Evolutionary conservation across 2,797 vertebrate species (phyloP).

Genomic region (Catharus ustulatus): DNA sequence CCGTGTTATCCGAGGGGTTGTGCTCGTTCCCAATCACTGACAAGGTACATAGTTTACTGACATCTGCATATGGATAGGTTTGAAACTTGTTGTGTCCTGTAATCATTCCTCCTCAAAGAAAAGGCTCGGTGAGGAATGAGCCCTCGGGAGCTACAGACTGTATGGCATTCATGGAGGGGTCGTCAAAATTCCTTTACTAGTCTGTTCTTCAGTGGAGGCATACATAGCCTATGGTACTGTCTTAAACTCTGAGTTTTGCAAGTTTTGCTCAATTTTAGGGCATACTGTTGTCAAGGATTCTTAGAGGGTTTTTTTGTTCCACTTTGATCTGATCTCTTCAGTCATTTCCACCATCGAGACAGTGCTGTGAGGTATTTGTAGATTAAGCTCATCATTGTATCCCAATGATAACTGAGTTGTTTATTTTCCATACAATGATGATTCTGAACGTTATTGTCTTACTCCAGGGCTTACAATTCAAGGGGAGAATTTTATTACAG

Average conservation of each 20-base stretch:
- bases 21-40: not conserved
- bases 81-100: conserved; percentile 34
- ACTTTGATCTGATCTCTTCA: not conserved
- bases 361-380: not conserved
- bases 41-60: not conserved
- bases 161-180: not conserved
- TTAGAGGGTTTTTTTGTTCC: not conserved
- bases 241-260: not conserved
- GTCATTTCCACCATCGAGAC: not conserved
- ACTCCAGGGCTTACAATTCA: not conserved
- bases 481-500: not conserved
- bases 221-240: not conserved
- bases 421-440: not conserved
- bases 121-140: conserved; percentile 11
- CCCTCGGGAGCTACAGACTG: not conserved
- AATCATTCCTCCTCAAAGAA: not conserved
- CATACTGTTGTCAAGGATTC: not conserved
- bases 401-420: not conserved
- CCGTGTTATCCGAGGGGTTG: not conserved
- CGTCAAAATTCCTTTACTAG: not conserved
- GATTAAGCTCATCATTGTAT: not conserved
- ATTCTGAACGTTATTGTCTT: not conserved
- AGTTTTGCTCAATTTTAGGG: not conserved
- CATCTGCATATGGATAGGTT: conserved; percentile 6
- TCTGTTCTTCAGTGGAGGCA: not conserved